Base-by-base conservation (phyloP, 2,113 vertebrate species). In the Blennius ocellaris region DNA sequence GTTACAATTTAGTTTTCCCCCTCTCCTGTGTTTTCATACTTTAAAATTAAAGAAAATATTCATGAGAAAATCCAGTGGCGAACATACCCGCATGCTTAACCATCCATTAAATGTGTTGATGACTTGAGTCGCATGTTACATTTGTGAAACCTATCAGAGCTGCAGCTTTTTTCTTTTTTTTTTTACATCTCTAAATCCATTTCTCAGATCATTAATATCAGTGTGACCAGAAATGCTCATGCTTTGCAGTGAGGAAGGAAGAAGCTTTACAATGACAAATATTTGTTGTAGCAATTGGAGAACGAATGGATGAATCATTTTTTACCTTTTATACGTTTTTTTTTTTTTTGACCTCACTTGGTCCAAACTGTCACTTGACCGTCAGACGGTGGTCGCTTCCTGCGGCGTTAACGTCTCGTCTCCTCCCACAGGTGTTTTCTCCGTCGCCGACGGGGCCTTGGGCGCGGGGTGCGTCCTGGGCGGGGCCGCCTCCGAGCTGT, bases 381-480 rank as follows among this genome's bases (percentile, higher is more conserved):
- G 21, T 30, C 21, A 30, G 4, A 30, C 21, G 21, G 21, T 30
- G 21, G 21, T 30, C 21, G 4, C 21, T 30, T 30, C 21, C 5
- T 11, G 49, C 16, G 8, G 3, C 8, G 14, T 36, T 56, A 2
- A 54, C 10, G 3, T 40, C 36, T 12, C 11, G 62, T 45, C 37
- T 60, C 21, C 38, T 17, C 73, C 64, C 64, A 67, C 89, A 93
- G 90, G 90, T 90, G 86, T 86, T 74, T 92, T 91, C 72, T 90
- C 87, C 36, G 77, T 58, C 17, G 64, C 65, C 0, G 90, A 93
- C 44, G 90, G 82, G 66, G 80, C 85, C 8, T 83, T 78, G 0
- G 90, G 84, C 65, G 51, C 81, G 0, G 89, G 82, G 56, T 57
- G 70, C 0, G 54, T 84, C 4, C 57, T 86, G 81, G 87, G 82